phyloP scores from a whole-genome alignment of 1,140 invertebrate species.

The Drosophila miranda region DNA sequence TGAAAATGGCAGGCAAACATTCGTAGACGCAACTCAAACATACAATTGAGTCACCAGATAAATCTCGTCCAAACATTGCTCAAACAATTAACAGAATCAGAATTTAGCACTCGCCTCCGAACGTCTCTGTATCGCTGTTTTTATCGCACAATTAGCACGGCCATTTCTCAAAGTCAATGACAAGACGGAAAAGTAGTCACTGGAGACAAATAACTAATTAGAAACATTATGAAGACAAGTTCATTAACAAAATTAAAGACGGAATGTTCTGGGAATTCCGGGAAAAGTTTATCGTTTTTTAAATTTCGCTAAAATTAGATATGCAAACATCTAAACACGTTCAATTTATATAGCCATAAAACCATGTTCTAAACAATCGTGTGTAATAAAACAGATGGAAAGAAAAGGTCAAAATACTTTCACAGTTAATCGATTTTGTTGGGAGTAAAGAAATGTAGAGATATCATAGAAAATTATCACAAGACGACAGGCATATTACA shows the following conservation, averaged over 20 bases:
- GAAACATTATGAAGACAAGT: conserved; percentile 41
- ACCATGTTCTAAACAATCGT: conserved; percentile 1
- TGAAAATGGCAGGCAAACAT: conserved; percentile 7
- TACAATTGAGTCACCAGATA: conserved; percentile 23
- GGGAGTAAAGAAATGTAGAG: background rate
- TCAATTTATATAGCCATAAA: conserved; percentile 39
- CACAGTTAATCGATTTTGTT: background rate
- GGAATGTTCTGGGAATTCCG: background rate
- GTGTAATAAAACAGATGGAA: background rate
- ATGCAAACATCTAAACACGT: conserved; percentile 7
- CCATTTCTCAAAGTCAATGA: conserved; percentile 48
- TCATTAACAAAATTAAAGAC: conserved; percentile 11
- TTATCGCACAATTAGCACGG: conserved; percentile 35
- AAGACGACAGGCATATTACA: too few relatives aligned
- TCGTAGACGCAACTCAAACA: background rate
- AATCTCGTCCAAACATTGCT: conserved; percentile 12
- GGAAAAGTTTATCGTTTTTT: background rate
- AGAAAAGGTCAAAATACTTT: conserved; percentile 2
- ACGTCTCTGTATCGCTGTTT: background rate
- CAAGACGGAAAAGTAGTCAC: conserved; percentile 13
- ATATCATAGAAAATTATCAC: too few relatives aligned
- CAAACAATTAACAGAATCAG: conserved; percentile 23
- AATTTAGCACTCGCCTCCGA: conserved; percentile 8
- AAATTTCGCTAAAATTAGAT: conserved; percentile 26
- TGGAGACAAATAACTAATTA: conserved; percentile 36